Base-by-base conservation (phyloP, 2,888 invertebrate species). In the Elmis aenea region DNA sequence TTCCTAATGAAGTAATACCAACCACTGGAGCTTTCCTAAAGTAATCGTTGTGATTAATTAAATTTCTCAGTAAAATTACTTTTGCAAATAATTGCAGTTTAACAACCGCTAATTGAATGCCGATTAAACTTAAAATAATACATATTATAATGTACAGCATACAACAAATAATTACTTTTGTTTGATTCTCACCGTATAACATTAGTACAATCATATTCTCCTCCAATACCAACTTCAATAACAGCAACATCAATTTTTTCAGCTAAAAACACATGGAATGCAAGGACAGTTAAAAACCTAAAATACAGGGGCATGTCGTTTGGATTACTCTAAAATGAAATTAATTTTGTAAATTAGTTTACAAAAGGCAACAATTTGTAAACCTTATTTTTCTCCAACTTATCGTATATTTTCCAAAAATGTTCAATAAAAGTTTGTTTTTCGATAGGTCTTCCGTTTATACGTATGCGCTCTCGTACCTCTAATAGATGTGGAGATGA, bases 221-320 rank as follows among this genome's bases (percentile, higher is more conserved):
- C 99, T 0, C 99, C 99, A 50, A 99, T 93, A 16, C 99, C 99
- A 15, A 97, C 97, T 72, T 99, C 99, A 8, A 99, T 64, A 22
- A 99, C 79, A 0, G 89, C 91, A 1, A 94, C 96, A 64, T 97
- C 93, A 5, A 94, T 83, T 48, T 84, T 77, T 64, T 91, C 85
- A 12, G 78, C 74, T 1, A 90, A 56, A 69, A 99, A 99, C 16
- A 94, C 75, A 59, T 91, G 79, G 58, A 91, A 86, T 8, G 93
- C 89, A 73, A 99, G 70, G 35, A 96, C 75, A 0, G 96, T 97
- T 9, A 99, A 71, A 64, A 97, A 97, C 42, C 85, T 82, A 70
- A 99, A 99, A 68, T 96, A 99, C 25, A 84, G 74, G 0, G 96
- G 96, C 85, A 94, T 88, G 52, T 86, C 87, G 2, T 67, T 64